Conservation (phyloP, 2,113 vertebrate species). For the Acanthisitta chloris region DNA sequence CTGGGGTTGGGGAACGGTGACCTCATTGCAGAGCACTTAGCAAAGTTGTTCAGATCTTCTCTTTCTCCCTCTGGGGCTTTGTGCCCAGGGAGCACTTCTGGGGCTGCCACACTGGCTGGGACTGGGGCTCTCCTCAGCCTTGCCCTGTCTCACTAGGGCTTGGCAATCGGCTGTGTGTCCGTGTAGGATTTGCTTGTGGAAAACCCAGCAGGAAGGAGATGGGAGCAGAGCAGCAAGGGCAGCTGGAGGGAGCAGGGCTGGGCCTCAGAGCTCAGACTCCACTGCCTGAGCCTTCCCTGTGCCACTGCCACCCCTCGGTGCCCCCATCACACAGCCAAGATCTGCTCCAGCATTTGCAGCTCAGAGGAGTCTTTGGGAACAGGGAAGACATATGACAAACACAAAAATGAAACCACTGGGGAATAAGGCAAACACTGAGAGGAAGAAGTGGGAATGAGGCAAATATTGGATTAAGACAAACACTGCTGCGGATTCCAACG, state of each 20-base stretch:
- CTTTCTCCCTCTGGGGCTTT: too few species aligned
- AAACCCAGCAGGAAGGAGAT: accelerated
- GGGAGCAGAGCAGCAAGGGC: background rate
- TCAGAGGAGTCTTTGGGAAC: conserved; percentile 55
- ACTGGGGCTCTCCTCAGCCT: background rate
- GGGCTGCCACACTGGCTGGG: accelerated
- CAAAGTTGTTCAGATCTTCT: accelerated
- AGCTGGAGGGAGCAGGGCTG: background rate
- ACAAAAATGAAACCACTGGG: conserved; percentile 61
- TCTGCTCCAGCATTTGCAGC: too few species aligned
- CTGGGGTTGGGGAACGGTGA: accelerated
- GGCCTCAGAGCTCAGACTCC: background rate
- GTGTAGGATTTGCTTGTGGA: accelerated
- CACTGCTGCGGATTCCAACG: conserved; percentile 64
- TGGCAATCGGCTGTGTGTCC: accelerated
- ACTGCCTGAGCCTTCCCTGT: background rate
- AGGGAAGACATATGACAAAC: conserved; percentile 66
- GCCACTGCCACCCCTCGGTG: too few species aligned
- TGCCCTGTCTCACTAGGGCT: background rate
- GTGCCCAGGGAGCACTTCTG: background rate
- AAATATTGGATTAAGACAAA: conserved; percentile 82
- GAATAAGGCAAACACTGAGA: conserved; percentile 76
- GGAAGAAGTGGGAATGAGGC: conserved; percentile 74
- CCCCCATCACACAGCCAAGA: too few species aligned
- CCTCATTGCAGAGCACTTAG: accelerated